A percentile compares a stretch with the other conserved stretches of the same genome.
These are phyloP conservation scores for Sminthopsis crassicaudata DNA, from an alignment of 2,113 vertebrate genomes.

Conservation along the genomic window DNA sequence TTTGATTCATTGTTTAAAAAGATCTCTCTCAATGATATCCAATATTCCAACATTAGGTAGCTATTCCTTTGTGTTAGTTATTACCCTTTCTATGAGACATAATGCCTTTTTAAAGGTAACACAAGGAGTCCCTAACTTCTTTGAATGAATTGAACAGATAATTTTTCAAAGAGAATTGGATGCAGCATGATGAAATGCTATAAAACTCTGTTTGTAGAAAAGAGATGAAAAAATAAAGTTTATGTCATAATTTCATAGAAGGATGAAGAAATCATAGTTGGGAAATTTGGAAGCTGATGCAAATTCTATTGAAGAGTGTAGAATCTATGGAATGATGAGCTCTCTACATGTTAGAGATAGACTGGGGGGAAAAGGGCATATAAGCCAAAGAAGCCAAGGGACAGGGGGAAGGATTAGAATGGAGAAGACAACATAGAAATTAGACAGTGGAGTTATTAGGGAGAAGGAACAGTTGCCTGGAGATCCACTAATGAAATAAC, in stretches of 20 bases:
- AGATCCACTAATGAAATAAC: neutral
- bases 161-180: neutral
- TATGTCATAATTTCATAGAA: neutral
- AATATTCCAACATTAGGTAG: neutral
- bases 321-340: neutral
- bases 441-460: neutral
- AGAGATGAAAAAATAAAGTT: neutral
- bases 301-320: neutral
- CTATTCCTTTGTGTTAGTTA: neutral
- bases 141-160: neutral
- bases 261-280: neutral
- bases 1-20: constrained; percentile 48
- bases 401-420: neutral
- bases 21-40: constrained; percentile 1
- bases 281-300: neutral
- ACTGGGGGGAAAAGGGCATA: neutral
- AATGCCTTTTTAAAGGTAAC: neutral
- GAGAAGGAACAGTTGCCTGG: neutral
- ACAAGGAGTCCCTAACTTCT: neutral
- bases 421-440: neutral
- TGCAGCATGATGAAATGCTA: neutral
- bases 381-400: neutral
- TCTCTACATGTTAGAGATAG: neutral
- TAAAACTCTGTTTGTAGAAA: neutral
- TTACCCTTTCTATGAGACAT: neutral